Base-by-base conservation (phyloP, 2,113 vertebrate genomes). In the Rhinolophus sinicus region DNA sequence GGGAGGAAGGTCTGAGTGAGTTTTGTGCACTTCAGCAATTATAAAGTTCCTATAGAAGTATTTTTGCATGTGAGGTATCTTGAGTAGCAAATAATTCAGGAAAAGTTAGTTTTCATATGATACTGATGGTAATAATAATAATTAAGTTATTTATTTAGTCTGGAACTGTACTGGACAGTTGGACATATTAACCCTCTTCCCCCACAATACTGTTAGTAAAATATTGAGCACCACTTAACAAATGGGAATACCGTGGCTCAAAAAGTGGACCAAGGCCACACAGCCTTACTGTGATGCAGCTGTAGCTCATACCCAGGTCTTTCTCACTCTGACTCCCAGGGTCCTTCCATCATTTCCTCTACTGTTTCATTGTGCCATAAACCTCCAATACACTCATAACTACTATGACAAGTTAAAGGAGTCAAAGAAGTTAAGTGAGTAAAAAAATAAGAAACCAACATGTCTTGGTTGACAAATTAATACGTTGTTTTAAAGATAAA, bases 391-490 rank as follows among this genome's bases (percentile, higher is more conserved):
- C 14, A 44, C 14, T 10, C 3, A 4, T 10, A 30, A 11, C 40
- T 38, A 78, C 93, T 56, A 67, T 5, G n/a, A 78, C 52, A 88
- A 86, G 24, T 76, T 84, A 88, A 97, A 97, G 90, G 35, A 90
- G 22, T 9, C 72, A 65, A 75, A 93, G 8, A 88, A 92, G 92
- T 95, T 28, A 80, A 93, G 56, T 95, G 58, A 97, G 30, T 40
- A 13, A 33, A 40, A 87, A 38, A 65, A 72, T 40, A 52, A 62
- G 67, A 52, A 83, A 21, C 18, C n/a, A 33, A 40, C 10, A 5
- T 44, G 13, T n/a, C 93, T 93, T 94, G 75, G 40, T 65, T 97
- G 78, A 78, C 92, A 88, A 26, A 40, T 84, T 72, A 60, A 93
- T 40, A 88, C 89, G 44, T 56, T 44, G 8, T 72, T 73, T 26